Conservation (phyloP, 1,140 invertebrate genomes). For the Tachypleus tridentatus region DNA sequence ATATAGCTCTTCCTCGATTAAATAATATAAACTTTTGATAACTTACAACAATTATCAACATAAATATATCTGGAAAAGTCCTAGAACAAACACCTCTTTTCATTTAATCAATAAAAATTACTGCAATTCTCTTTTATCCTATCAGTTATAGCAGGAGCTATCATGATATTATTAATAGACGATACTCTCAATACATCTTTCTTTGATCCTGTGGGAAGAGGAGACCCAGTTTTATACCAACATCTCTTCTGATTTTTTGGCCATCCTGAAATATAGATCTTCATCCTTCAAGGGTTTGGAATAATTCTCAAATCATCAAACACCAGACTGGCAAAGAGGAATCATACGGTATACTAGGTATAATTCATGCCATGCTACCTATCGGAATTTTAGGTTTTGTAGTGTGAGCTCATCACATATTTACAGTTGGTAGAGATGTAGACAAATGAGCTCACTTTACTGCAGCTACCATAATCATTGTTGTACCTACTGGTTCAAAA, state of each 20-base stretch:
- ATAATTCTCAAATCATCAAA: conserved; percentile 50
- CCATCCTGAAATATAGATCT: conserved; percentile 63
- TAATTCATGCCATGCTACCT: conserved; percentile 49
- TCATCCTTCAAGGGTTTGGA: conserved; percentile 45
- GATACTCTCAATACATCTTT: conserved; percentile 35
- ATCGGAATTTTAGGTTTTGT: conserved; percentile 39
- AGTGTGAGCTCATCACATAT: conserved; percentile 56
- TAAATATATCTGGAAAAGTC: conserved; percentile 31
- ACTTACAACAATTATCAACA: conserved; percentile 38
- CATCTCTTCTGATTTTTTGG: conserved; percentile 65
- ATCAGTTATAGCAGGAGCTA: conserved; percentile 55
- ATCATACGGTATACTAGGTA: conserved; percentile 44
- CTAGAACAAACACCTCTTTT: conserved; percentile 43
- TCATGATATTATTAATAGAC: conserved; percentile 56
- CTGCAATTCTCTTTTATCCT: conserved; percentile 50
- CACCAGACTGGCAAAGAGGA: conserved; percentile 44
- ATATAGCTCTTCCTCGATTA: conserved; percentile 61
- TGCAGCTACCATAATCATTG: conserved; percentile 54
- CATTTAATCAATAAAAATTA: conserved; percentile 53
- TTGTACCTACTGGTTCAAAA: conserved; percentile 46
- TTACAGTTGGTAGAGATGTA: conserved; percentile 56
- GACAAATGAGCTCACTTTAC: conserved; percentile 59
- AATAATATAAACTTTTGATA: conserved; percentile 69
- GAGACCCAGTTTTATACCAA: conserved; percentile 57
- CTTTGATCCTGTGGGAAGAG: conserved; percentile 50